A percentile compares a stretch with the other conserved stretches of the same genome.
phyloP scores from a whole-genome alignment of 2,888 invertebrate species.

The Melanotus villosus region DNA sequence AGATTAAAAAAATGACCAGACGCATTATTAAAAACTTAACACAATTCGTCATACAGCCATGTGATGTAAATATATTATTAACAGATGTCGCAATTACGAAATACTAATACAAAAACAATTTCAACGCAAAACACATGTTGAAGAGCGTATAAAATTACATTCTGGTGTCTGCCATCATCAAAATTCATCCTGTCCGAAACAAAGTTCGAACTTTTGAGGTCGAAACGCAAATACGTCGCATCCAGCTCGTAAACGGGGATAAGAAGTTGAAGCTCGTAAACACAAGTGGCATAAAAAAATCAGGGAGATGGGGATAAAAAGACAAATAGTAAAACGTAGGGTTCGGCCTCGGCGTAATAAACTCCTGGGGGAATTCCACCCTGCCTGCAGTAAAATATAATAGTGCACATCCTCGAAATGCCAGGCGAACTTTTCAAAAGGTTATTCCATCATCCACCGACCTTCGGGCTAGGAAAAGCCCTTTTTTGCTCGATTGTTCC shows the following conservation, averaged over 20 bases:
- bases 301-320: not conserved
- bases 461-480: not conserved
- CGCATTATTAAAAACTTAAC: not conserved
- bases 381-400: conserved; percentile 32
- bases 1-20: conserved; percentile 8
- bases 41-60: conserved; percentile 9
- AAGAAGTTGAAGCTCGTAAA: not conserved
- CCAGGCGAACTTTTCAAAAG: conserved; percentile 27
- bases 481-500: conserved; percentile 16
- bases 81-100: conserved; percentile 23
- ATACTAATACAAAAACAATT: conserved; percentile 9
- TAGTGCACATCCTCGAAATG: conserved; percentile 19
- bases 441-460: conserved; percentile 19
- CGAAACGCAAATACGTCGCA: not conserved
- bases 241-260: not conserved
- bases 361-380: conserved; percentile 36
- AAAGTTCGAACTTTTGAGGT: too few relatives aligned
- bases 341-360: conserved; percentile 38
- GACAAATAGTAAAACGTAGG: conserved; percentile 19
- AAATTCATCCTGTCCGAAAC: not conserved
- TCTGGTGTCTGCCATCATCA: not conserved
- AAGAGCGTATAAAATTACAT: conserved; percentile 1
- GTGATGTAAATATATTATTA: conserved; percentile 10
- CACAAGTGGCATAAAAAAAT: conserved; percentile 16
- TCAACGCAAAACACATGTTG: conserved; percentile 13